These are phyloP conservation scores for Toxonevra muliebris DNA, from an alignment of 2,888 invertebrate genomes.

Conservation along the genomic window DNA sequence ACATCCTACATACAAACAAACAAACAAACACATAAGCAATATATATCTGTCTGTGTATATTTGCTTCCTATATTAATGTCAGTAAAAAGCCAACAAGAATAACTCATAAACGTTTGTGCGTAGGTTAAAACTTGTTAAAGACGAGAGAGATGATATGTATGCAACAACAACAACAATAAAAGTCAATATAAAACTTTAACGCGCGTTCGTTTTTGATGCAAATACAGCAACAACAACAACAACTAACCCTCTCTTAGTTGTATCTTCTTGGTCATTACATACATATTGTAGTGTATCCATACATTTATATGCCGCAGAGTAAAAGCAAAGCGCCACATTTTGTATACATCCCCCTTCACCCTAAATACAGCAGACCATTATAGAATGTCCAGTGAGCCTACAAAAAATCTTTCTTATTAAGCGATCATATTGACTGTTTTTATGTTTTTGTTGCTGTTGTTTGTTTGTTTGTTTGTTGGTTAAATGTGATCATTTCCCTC, in stretches of 20 bases:
- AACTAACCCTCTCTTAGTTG: conserved; percentile 7
- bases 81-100: conserved; percentile 13
- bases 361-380: neutral
- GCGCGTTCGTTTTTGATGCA: conserved; percentile 25
- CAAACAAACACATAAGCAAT: no score
- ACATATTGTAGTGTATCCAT: no score
- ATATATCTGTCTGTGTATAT: no score
- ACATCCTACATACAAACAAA: no score
- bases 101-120: conserved; percentile 34
- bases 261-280: neutral
- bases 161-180: conserved; percentile 26
- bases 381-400: no score
- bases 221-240: conserved; percentile 17
- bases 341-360: neutral
- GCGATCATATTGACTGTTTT: conserved; percentile 18
- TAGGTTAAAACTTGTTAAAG: conserved; percentile 26
- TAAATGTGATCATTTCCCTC: conserved; percentile 60
- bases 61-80: conserved; percentile 10
- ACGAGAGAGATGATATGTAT: conserved; percentile 30
- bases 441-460: conserved; percentile 7
- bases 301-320: neutral
- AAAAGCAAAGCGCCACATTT: conserved; percentile 9
- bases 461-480: conserved; percentile 26
- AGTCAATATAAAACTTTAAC: conserved; percentile 1
- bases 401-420: conserved; percentile 4